phyloP scores from a whole-genome alignment of 2,113 vertebrate genomes.

The Pseudorhombus dupliciocellatus region DNA sequence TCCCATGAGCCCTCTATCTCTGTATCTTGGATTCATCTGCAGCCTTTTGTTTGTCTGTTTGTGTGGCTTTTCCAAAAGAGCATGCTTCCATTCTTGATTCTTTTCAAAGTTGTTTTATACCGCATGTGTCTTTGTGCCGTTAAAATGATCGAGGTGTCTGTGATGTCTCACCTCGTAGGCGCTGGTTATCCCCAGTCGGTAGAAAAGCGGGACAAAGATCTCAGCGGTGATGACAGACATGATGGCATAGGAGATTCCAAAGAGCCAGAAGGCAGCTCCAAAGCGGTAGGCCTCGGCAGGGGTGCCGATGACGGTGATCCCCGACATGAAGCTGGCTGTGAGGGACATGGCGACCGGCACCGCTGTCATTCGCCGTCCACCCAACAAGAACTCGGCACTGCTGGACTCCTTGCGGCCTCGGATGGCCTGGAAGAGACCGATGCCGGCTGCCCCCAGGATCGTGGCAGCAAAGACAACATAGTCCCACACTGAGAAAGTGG shows the following conservation, averaged over 20 bases:
- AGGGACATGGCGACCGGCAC: slow-evolving; percentile 85
- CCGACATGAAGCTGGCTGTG: slow-evolving; percentile 87
- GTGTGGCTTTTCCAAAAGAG: neutral
- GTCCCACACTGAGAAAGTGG: slow-evolving; percentile 82
- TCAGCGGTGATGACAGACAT: slow-evolving; percentile 82
- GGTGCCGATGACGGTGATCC: slow-evolving; percentile 84
- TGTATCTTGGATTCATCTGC: slow-evolving; percentile 9
- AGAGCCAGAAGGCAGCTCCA: slow-evolving; percentile 80
- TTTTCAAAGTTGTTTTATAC: neutral
- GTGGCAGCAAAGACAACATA: slow-evolving; percentile 82
- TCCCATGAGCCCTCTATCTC: neutral
- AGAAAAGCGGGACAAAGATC: slow-evolving; percentile 84
- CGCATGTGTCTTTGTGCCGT: neutral
- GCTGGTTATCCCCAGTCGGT: slow-evolving; percentile 82
- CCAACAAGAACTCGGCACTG: slow-evolving; percentile 80
- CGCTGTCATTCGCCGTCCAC: slow-evolving; percentile 82
- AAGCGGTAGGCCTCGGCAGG: slow-evolving; percentile 81
- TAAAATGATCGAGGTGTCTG: neutral
- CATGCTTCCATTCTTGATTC: slow-evolving; percentile 1
- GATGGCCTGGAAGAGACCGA: slow-evolving; percentile 83
- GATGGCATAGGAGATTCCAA: slow-evolving; percentile 78
- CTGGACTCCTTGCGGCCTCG: slow-evolving; percentile 72
- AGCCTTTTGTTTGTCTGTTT: neutral
- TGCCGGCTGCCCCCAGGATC: slow-evolving; percentile 68
- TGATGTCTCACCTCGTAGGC: slow-evolving; percentile 79